Percentiles rank a stretch among this genome's conserved stretches.
Conservation (phyloP, 1,140 invertebrate genomes). For the Lethocerus indicus region DNA sequence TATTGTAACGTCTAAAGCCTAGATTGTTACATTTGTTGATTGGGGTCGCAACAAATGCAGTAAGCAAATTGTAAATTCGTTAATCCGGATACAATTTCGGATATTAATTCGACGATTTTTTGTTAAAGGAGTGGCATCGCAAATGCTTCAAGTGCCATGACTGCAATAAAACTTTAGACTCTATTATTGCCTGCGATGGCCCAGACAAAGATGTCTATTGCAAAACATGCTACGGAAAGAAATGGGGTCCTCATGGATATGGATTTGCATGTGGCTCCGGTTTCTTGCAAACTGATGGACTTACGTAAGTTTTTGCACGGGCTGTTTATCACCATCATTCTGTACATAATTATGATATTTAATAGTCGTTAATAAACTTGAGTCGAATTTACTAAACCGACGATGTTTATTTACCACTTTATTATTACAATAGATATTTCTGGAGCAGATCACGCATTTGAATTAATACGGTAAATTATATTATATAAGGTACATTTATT, state of each 20-base stretch:
- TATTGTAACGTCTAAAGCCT: no score
- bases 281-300: slow-evolving; percentile 74
- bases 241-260: slow-evolving; percentile 87
- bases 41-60: no score
- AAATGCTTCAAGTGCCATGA: slow-evolving; percentile 96
- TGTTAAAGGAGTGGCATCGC: slow-evolving; percentile 78
- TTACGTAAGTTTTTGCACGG: slow-evolving; percentile 73
- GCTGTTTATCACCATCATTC: no score
- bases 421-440: no score
- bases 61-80: no score
- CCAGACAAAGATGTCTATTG: slow-evolving; percentile 84
- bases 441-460: no score
- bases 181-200: slow-evolving; percentile 82
- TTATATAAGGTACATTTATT: no score
- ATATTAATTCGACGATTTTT: background rate
- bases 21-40: background rate
- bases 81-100: background rate
- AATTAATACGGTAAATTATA: no score
- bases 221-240: slow-evolving; percentile 81
- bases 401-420: no score
- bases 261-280: slow-evolving; percentile 90
- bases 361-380: no score
- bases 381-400: no score
- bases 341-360: no score
- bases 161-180: slow-evolving; percentile 82